Base-by-base conservation (phyloP, 2,888 invertebrate genomes). In the Brachypterus glaber region DNA sequence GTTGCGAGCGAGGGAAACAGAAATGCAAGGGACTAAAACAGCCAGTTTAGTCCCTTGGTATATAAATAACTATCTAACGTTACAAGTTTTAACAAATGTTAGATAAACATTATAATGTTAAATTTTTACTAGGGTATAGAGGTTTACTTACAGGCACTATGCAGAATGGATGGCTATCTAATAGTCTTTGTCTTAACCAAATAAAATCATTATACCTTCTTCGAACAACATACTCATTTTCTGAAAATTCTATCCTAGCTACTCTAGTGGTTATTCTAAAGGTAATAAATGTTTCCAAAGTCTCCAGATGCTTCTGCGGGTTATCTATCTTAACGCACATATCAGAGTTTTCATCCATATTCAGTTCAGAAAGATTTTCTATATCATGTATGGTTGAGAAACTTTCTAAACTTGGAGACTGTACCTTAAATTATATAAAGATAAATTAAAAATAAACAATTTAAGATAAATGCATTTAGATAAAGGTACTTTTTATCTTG, bases 171-270 rank as follows among this genome's bases (percentile, higher is more conserved):
- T 79, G 76, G n/a, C 65, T 66, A 48, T 77, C 77, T 27, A 77
- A 69, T 37, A 81, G 61, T 51, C 74, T 74, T 46, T 77, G 76
- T 41, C 78, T 62, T 24, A 82, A 58, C 81, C 81, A 82, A 35
- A 77, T 66, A 54, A 82, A 82, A 59, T 82, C 82, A 64, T 79
- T 82, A 59, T 82, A 82, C 37, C 82, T 67, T 43, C 81, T 67
- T 31, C 79, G 64, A 5, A 80, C 81, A 34, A 75, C 58, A 51
- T 76, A 79, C 50, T 81, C 79, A 40, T 68, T 71, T 48, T 74
- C 72, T 13, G 72, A 67, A 60, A 71, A 79, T 51, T 79, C 79
- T 46, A 74, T 69, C 47, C 79, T 67, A 9, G 76, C 73, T 56
- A 77, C 79, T 63, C 73, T 77, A 1, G 79, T 77, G n/a, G 74